phyloP scores from a whole-genome alignment of 2,797 vertebrate species.

The Sebastes trivittatus region DNA sequence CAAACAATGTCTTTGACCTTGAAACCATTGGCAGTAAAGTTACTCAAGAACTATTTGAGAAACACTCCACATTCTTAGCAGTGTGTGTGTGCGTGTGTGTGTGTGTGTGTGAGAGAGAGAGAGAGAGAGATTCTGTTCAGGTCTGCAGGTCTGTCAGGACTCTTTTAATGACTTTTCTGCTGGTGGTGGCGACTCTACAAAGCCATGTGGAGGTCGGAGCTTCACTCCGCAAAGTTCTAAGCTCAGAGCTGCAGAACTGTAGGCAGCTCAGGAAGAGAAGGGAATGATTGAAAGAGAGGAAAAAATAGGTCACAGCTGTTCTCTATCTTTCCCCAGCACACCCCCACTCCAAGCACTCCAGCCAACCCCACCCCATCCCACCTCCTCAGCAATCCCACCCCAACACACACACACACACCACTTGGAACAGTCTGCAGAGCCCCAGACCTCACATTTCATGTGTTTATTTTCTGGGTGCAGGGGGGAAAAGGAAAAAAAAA shows the following conservation, averaged over 20 bases:
- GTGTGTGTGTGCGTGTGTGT: neutral
- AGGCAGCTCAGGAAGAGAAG: constrained; percentile 26
- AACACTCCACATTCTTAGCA: neutral
- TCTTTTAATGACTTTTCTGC: constrained; percentile 32
- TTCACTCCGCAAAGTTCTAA: constrained; percentile 41
- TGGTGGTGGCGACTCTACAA: constrained; percentile 9
- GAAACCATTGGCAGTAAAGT: constrained; percentile 13
- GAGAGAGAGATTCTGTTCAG: neutral
- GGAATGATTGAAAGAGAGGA: constrained; percentile 48
- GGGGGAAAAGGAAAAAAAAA: neutral
- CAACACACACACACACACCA: neutral
- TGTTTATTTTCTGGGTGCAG: constrained; percentile 60
- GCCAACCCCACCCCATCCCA: constrained; percentile 38
- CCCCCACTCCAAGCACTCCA: constrained; percentile 32
- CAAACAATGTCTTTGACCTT: constrained; percentile 29
- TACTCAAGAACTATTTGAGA: neutral
- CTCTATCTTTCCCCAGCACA: constrained; percentile 49
- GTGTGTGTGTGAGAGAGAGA: neutral
- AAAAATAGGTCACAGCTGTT: constrained; percentile 79
- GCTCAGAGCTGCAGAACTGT: constrained; percentile 23
- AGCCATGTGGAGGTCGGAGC: constrained; percentile 1
- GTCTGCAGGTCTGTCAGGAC: constrained; percentile 15
- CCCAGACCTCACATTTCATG: constrained; percentile 49
- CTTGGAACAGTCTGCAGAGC: constrained; percentile 14
- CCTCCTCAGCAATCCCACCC: constrained; percentile 18